A percentile compares a stretch with the other conserved stretches of the same genome.
Evolutionary conservation across 1,140 invertebrate genomes (phyloP).

Genomic region (Oncopeltus fasciatus): DNA sequence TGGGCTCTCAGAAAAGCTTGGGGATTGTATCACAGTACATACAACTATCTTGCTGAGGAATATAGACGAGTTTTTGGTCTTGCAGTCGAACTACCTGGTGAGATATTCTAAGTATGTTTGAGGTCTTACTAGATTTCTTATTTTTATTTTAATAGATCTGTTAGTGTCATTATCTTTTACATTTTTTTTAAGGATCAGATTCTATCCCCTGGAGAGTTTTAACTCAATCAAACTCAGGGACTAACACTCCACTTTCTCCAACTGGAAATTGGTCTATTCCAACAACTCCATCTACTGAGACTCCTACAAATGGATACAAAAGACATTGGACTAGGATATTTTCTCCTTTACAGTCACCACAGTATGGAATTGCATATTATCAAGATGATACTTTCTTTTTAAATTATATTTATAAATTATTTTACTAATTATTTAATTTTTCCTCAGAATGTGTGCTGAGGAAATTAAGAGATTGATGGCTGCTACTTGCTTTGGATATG

Average conservation of each 20-base stretch:
- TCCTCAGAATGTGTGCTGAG: background rate
- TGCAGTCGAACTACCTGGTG: slow-evolving; percentile 14
- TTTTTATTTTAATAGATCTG: background rate
- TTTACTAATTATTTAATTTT: background rate
- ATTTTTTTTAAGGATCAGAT: background rate
- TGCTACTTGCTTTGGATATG: slow-evolving; percentile 57
- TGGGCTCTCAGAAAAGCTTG: slow-evolving; percentile 58
- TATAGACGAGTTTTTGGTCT: slow-evolving; percentile 33
- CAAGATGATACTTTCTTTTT: too few species aligned
- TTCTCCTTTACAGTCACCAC: background rate
- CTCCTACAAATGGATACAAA: slow-evolving; percentile 9
- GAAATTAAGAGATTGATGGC: slow-evolving; percentile 46
- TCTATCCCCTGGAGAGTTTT: slow-evolving; percentile 2
- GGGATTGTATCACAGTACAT: slow-evolving; percentile 54
- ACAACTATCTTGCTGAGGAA: slow-evolving; percentile 41
- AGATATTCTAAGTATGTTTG: background rate
- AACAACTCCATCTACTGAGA: background rate
- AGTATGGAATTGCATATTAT: background rate
- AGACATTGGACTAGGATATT: slow-evolving; percentile 4
- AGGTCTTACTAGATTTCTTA: background rate
- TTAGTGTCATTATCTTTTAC: background rate
- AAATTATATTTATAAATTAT: background rate
- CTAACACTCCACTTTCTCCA: slow-evolving; percentile 5
- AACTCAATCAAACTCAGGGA: background rate
- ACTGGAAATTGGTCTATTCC: slow-evolving; percentile 4